Evolutionary conservation across 2,888 invertebrate genomes (phyloP), one percentile per base, ranked within the genome.

Genomic region (Amphiduros pacificus): DNA sequence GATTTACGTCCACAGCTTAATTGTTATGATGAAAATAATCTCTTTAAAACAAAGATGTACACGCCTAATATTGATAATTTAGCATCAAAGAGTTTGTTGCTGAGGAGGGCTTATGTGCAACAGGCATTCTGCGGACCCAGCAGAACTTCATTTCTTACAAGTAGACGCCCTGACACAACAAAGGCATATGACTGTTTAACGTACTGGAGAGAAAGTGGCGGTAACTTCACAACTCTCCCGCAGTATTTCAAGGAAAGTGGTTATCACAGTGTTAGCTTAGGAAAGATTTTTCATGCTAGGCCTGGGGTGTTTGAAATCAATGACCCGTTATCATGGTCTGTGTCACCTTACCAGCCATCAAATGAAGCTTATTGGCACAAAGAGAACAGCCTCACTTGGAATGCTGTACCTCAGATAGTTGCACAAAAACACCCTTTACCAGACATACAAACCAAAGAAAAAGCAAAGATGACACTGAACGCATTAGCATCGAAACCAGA

Each of bases 231-330:
- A 24, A 62, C 61, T 32, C n/a, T 64, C 31, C 64, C 64, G 9
- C 64, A 64, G 51, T 59, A 59, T 48, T 64, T 64, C 59, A 64
- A 64, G 28, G 61, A 64, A 24, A 40, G 59, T 31, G 64, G 62
- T n/a, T 64, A 64, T 48, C 27, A 20, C 11, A 53, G 59, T 14
- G 27, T 48, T 0, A 62, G 59, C 26, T 53, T 59, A 53, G 59
- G 59, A 1, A 59, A 59, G 41, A 55, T 62, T 6, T 62, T 62
- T 48, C 62, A 62, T 28, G 61, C 63, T 4, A 63, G 66, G 22
- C 59, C 54, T 1, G 59, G 59, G 2, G 55, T 50, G 2, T 59
- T 53, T 11, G 62, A 93, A 92, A 83, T 81, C 92, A 55, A 64
- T 31, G 64, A 64, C 28, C 61, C 64, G 1, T 51, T 56, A 11